A percentile compares a stretch with the other conserved stretches of the same genome.
phyloP scores from a whole-genome alignment of 2,888 invertebrate genomes.

The Silvanus unidentatus region DNA sequence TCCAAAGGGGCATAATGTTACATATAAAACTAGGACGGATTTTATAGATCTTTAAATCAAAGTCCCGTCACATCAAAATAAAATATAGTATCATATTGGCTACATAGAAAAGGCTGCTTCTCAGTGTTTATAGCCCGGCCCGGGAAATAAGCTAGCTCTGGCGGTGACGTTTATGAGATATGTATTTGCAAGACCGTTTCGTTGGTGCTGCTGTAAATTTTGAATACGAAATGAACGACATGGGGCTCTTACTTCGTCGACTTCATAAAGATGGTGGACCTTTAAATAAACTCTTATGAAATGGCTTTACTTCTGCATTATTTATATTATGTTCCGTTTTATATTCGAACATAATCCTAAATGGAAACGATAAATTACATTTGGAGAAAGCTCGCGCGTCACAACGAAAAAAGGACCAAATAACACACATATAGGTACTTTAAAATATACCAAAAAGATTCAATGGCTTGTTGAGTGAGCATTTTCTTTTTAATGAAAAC shows the following conservation, averaged over 20 bases:
- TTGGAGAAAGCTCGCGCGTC: not conserved
- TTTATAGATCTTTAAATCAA: constrained; percentile 44
- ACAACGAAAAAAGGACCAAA: no score
- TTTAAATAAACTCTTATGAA: constrained; percentile 3
- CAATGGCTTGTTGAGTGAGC: no score
- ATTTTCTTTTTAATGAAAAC: no score
- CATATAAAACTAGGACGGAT: constrained; percentile 18
- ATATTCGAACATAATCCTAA: not conserved
- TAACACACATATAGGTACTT: no score
- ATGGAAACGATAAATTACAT: constrained; percentile 2
- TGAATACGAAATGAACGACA: constrained; percentile 25
- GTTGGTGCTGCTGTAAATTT: constrained; percentile 26
- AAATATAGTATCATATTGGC: constrained; percentile 45
- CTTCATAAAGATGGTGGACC: constrained; percentile 3
- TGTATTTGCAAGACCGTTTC: constrained; percentile 32
- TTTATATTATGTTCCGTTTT: constrained; percentile 2
- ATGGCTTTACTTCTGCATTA: constrained; percentile 1
- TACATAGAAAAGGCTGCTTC: constrained; percentile 42
- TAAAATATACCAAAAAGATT: no score
- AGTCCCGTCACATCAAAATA: constrained; percentile 43
- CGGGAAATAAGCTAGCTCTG: constrained; percentile 38
- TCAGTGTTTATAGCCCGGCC: constrained; percentile 40
- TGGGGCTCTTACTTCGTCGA: constrained; percentile 1
- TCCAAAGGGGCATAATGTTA: not conserved
- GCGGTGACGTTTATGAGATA: constrained; percentile 46